Evolutionary conservation across 2,888 invertebrate genomes (phyloP).

Genomic region (Ecdyonurus torrentis): DNA sequence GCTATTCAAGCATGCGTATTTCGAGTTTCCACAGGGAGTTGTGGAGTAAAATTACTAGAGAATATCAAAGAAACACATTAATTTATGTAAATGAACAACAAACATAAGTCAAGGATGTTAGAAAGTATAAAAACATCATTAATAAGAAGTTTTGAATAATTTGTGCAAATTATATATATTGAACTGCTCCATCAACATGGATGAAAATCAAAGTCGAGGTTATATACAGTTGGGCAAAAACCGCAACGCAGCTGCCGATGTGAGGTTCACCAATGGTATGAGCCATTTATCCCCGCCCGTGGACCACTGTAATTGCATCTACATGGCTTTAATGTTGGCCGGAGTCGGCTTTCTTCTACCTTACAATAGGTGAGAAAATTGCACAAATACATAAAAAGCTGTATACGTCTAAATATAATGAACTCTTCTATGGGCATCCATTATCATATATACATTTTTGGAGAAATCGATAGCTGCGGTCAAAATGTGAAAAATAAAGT

Average conservation of each 20-base stretch:
- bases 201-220: conserved; percentile 46
- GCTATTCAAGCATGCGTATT: background rate
- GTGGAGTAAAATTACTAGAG: background rate
- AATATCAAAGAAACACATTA: background rate
- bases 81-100: background rate
- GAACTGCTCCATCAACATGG: conserved; percentile 28
- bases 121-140: background rate
- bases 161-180: background rate
- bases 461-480: too few species aligned
- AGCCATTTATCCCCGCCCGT: conserved; percentile 38
- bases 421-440: too few species aligned
- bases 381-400: too few species aligned
- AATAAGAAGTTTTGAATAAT: background rate
- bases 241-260: conserved; percentile 36
- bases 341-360: conserved; percentile 82
- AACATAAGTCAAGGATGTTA: background rate
- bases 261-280: conserved; percentile 29
- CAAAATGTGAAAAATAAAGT: too few species aligned
- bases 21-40: background rate
- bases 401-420: too few species aligned
- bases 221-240: conserved; percentile 42
- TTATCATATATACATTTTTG: too few species aligned
- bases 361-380: conserved; percentile 67
- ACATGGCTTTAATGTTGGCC: conserved; percentile 59
- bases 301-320: conserved; percentile 53